phyloP scores from a whole-genome alignment of 1,140 invertebrate genomes.

The Thaumetopoea pityocampa region DNA sequence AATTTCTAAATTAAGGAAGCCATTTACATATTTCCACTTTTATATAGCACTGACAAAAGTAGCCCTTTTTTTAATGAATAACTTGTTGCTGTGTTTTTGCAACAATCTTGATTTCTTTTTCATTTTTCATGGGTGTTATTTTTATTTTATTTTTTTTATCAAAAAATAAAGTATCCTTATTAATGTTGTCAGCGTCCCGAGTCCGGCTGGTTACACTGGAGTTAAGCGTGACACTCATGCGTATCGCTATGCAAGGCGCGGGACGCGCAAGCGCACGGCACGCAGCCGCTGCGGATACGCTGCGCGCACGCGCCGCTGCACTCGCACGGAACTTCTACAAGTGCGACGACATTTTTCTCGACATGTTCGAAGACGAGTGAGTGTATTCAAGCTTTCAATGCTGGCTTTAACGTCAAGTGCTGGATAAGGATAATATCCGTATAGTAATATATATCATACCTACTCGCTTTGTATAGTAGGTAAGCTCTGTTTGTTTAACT shows the following conservation, averaged over 20 bases:
- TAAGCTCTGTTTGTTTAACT: too few species aligned
- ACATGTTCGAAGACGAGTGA: conserved; percentile 99
- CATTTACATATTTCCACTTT: too few species aligned
- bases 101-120: too few species aligned
- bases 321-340: conserved; percentile 95
- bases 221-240: conserved; percentile 88
- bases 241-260: conserved; percentile 72
- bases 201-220: conserved; percentile 95
- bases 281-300: conserved; percentile 84
- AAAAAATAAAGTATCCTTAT: not conserved
- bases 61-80: too few species aligned
- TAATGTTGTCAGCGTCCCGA: conserved; percentile 78
- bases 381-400: conserved; percentile 28
- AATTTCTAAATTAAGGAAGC: too few species aligned
- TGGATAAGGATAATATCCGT: not conserved
- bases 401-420: not conserved
- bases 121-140: too few species aligned
- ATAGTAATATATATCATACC: not conserved
- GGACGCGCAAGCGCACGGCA: conserved; percentile 45
- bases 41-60: too few species aligned
- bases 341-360: conserved; percentile 98
- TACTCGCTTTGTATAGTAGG: too few species aligned
- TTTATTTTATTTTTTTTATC: not conserved
- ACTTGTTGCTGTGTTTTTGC: too few species aligned
- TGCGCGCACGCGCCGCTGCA: conserved; percentile 90